Evolutionary conservation across 2,797 vertebrate genomes (phyloP).

Genomic region (Enteromius paludinosus): DNA sequence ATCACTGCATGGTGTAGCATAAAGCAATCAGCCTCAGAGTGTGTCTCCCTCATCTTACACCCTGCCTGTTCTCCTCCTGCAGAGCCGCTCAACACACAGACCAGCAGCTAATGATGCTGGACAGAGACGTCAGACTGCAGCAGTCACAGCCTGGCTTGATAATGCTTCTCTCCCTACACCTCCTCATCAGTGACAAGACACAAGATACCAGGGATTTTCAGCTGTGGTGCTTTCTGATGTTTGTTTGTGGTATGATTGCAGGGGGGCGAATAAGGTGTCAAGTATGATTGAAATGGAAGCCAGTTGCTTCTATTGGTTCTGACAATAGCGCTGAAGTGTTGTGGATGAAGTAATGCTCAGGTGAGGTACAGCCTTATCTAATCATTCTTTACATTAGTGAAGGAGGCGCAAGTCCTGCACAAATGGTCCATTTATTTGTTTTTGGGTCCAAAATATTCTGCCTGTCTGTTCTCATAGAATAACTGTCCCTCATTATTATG

Average conservation of each 20-base stretch:
- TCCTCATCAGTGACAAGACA: slow-evolving; percentile 75
- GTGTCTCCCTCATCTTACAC: slow-evolving; percentile 72
- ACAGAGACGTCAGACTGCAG: slow-evolving; percentile 75
- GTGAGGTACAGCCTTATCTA: neutral
- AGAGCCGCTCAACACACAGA: slow-evolving; percentile 73
- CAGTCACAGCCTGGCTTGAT: slow-evolving; percentile 69
- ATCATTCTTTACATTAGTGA: neutral
- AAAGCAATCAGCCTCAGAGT: slow-evolving; percentile 80
- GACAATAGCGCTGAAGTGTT: slow-evolving; percentile 33
- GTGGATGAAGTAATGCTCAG: slow-evolving; percentile 18
- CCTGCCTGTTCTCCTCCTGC: slow-evolving; percentile 73
- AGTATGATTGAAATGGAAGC: slow-evolving; percentile 44
- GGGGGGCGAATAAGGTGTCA: slow-evolving; percentile 29
- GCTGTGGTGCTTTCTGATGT: slow-evolving; percentile 46
- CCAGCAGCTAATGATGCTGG: slow-evolving; percentile 81
- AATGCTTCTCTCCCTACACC: slow-evolving; percentile 69
- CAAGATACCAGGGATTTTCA: slow-evolving; percentile 65
- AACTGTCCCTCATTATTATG: neutral
- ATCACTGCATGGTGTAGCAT: slow-evolving; percentile 80
- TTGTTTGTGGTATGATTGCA: slow-evolving; percentile 43
- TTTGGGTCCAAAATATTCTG: neutral
- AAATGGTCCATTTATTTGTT: neutral
- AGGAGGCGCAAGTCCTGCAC: neutral
- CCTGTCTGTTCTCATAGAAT: neutral
- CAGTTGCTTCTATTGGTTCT: slow-evolving; percentile 25